These are phyloP conservation scores for Heliconius eleuchia DNA, from an alignment of 1,140 invertebrate genomes.

Conservation along the genomic window DNA sequence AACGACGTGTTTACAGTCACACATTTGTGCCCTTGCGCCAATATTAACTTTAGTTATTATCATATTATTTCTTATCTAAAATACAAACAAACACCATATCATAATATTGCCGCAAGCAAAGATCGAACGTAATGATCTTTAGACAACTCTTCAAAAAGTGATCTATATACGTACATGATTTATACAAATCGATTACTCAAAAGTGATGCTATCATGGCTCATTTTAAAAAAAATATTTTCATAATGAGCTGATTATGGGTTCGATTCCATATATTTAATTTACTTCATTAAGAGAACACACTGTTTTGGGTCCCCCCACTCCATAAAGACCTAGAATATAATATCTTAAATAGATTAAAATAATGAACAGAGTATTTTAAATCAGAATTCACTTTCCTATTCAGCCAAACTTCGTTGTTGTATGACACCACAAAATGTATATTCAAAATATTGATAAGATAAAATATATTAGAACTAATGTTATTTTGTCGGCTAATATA, in stretches of 20 bases:
- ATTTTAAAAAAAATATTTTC: too few species aligned
- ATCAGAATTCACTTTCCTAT: background rate
- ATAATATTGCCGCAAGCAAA: background rate
- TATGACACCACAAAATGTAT: background rate
- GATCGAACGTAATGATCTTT: background rate
- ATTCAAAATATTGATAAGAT: background rate
- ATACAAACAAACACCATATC: background rate
- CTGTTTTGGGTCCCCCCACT: background rate
- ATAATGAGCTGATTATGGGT: too few species aligned
- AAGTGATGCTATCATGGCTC: background rate
- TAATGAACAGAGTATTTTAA: background rate
- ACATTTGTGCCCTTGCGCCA: too few species aligned
- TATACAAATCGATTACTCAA: background rate
- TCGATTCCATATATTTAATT: background rate
- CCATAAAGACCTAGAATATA: background rate
- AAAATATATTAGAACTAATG: slow-evolving; percentile 14
- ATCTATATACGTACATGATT: background rate
- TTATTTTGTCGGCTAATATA: slow-evolving; percentile 19
- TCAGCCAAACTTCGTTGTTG: background rate
- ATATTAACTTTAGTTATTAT: background rate
- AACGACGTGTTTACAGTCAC: too few species aligned
- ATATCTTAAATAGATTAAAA: too few species aligned
- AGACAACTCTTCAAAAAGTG: background rate
- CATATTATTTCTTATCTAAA: background rate
- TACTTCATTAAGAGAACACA: background rate